Evolutionary conservation across 2,113 vertebrate species (phyloP), one percentile per base, ranked within the genome.

Genomic region (Oreochromis aureus): DNA sequence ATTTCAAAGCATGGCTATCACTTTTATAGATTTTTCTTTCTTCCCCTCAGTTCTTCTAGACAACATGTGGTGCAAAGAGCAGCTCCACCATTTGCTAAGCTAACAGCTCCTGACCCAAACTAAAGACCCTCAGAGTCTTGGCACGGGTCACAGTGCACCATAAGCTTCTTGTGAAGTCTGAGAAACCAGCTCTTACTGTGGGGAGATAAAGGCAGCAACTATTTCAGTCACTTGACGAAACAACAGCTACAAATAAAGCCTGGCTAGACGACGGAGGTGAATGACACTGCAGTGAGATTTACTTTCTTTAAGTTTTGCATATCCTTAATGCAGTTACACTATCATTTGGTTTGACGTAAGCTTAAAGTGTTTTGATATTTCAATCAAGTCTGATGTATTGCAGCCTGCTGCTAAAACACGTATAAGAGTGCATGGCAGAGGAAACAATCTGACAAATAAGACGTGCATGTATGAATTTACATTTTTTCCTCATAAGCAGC

Each of bases 111-210:
- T 86, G 84, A 85, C 91, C 88, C 82, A 32, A 82, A 82, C 73
- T 84, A 73, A 81, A 92, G 92, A 91, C 87, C 87, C 84, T 82
- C 71, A 39, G 73, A 87, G 71, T 41, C 30, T 59, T 53, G 69
- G 80, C 86, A 44, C 39, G 69, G 84, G 80, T 63, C 19, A 80
- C 16, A 34, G 56, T n/a, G 76, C 78, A 87, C 89, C 83, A 81
- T 85, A 91, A 93, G 90, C 92, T 87, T 89, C 90, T 91, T 91
- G 93, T 86, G 81, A 76, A 82, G 87, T 63, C 89, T 87, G 82
- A 90, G 88, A 89, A 88, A 86, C 84, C n/a, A 86, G 58, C 80
- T 89, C 90, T 87, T 83, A 84, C 82, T 83, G 76, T 24, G 55
- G 39, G 48, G 78, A 93, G 92, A 85, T 86, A 89, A 89, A 92